A percentile compares a stretch with the other conserved stretches of the same genome.
phyloP scores from a whole-genome alignment of 2,888 invertebrate species.

The Blastobasis lacticolella region DNA sequence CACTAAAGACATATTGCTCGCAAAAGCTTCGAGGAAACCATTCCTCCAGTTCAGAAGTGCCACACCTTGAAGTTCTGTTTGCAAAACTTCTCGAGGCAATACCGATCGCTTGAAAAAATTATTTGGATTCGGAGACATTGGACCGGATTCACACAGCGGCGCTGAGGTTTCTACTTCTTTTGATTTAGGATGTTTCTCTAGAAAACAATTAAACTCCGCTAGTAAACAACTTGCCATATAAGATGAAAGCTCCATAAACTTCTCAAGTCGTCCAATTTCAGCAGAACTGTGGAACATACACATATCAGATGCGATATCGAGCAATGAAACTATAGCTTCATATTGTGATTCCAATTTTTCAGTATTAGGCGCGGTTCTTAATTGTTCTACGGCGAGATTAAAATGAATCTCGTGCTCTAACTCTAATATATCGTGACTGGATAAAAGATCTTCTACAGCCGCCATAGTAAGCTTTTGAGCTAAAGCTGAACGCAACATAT shows the following conservation, averaged over 20 bases:
- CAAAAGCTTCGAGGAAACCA: slow-evolving; percentile 53
- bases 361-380: slow-evolving; percentile 34
- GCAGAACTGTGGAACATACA: slow-evolving; percentile 38
- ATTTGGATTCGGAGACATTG: slow-evolving; percentile 8
- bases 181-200: slow-evolving; percentile 41
- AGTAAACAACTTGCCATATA: slow-evolving; percentile 37
- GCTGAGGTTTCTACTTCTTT: background rate
- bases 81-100: slow-evolving; percentile 36
- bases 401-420: slow-evolving; percentile 42
- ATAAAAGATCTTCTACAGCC: slow-evolving; percentile 54
- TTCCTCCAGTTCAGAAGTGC: slow-evolving; percentile 49
- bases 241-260: slow-evolving; percentile 39
- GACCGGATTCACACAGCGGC: too few species aligned
- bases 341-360: slow-evolving; percentile 41
- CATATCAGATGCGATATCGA: slow-evolving; percentile 35
- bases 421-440: slow-evolving; percentile 42
- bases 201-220: slow-evolving; percentile 45
- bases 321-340: slow-evolving; percentile 25
- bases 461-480: slow-evolving; percentile 50
- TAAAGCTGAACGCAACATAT: slow-evolving; percentile 45
- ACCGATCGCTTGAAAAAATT: slow-evolving; percentile 13
- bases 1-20: slow-evolving; percentile 32
- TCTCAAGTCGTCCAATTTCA: slow-evolving; percentile 44
- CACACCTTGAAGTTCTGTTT: slow-evolving; percentile 43
- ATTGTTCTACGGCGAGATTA: slow-evolving; percentile 46